These are phyloP conservation scores for Cephus pulcher DNA, from an alignment of 2,888 invertebrate species.

Conservation along the genomic window DNA sequence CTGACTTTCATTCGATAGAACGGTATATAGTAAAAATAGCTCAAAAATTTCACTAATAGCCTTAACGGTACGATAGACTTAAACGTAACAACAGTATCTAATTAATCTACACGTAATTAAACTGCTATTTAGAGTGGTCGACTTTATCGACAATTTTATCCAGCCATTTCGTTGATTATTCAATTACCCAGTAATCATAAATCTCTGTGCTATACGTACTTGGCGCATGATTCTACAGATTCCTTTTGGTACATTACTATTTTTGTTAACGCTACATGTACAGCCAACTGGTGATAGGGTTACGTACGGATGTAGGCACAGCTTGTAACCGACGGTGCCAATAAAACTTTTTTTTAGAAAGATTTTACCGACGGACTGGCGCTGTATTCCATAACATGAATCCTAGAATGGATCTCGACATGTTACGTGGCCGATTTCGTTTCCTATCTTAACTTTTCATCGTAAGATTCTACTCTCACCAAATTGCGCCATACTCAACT, in stretches of 20 bases:
- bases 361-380: not conserved
- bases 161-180: not conserved
- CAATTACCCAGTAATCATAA: not conserved
- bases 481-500: not conserved
- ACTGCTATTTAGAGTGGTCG: not conserved
- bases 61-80: not conserved
- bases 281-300: not conserved
- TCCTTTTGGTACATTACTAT: not conserved
- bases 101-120: not conserved
- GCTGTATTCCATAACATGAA: not conserved
- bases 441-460: conserved; percentile 17
- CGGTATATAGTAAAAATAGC: not conserved
- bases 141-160: not conserved
- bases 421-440: conserved; percentile 12
- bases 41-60: not conserved
- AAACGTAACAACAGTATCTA: not conserved
- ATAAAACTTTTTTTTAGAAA: not conserved
- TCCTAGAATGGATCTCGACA: conserved; percentile 9
- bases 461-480: conserved; percentile 10
- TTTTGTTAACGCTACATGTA: not conserved
- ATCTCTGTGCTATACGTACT: not conserved
- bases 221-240: not conserved
- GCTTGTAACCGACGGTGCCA: not conserved
- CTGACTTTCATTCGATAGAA: not conserved
- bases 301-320: not conserved